These are phyloP conservation scores for Calidris pugnax DNA, from an alignment of 2,113 vertebrate genomes.

Conservation along the genomic window DNA sequence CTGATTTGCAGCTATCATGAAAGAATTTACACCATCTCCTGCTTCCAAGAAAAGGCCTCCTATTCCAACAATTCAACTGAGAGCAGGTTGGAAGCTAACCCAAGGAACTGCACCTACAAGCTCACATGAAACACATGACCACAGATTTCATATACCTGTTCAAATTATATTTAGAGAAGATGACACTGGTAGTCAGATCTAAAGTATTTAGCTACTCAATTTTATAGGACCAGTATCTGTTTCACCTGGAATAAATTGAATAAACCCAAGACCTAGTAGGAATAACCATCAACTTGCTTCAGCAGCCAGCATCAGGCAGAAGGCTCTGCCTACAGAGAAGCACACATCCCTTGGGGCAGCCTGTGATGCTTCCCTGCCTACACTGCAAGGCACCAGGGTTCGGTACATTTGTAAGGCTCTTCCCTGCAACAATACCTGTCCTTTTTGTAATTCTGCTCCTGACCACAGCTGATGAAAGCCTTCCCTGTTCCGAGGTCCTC, in stretches of 20 bases:
- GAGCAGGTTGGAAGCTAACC: background rate
- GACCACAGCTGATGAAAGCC: background rate
- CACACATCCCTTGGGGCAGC: background rate
- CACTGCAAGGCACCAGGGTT: background rate
- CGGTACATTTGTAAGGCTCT: background rate
- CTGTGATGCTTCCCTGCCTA: background rate
- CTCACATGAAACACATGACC: background rate
- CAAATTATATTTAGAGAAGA: background rate
- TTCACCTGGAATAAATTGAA: background rate
- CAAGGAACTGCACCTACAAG: background rate
- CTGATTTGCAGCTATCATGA: background rate
- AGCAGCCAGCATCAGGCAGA: background rate
- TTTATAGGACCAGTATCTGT: background rate
- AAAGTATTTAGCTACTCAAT: background rate
- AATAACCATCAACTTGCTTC: background rate
- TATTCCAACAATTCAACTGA: background rate
- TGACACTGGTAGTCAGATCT: background rate
- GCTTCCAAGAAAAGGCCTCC: background rate
- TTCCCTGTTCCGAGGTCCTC: background rate
- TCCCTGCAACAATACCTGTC: background rate
- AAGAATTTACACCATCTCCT: background rate
- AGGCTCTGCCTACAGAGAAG: rapidly evolving
- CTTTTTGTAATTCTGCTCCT: background rate
- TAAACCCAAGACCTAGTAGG: background rate
- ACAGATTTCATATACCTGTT: background rate